Percentiles rank a stretch among this genome's conserved stretches.
phyloP scores from a whole-genome alignment of 2,888 invertebrate genomes.

The Hemithea aestivaria region DNA sequence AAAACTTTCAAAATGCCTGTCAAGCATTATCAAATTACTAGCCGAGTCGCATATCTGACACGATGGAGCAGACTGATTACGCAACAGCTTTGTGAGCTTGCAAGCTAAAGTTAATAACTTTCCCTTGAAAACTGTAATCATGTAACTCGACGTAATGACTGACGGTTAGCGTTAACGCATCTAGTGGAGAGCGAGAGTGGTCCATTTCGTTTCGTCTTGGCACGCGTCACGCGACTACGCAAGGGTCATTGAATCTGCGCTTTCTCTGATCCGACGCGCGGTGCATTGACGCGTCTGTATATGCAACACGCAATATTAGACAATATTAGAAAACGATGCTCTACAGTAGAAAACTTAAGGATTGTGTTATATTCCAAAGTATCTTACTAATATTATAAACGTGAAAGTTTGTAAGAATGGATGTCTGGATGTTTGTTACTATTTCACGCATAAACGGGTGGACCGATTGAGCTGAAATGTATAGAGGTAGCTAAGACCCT shows the following conservation, averaged over 20 bases:
- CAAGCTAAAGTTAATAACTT: constrained; percentile 47
- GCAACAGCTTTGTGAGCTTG: background rate
- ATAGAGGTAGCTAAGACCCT: too few species aligned
- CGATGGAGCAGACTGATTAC: background rate
- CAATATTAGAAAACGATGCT: constrained; percentile 14
- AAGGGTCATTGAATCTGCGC: constrained; percentile 59
- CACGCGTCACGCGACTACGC: constrained; percentile 66
- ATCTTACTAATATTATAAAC: too few species aligned
- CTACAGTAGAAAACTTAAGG: constrained; percentile 7
- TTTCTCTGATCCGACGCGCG: constrained; percentile 43
- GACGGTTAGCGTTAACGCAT: constrained; percentile 49
- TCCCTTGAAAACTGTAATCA: constrained; percentile 62
- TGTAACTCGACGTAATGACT: constrained; percentile 58
- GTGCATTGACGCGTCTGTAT: constrained; percentile 15
- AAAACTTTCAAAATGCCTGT: too few species aligned
- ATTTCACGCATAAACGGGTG: too few species aligned
- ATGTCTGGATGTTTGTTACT: too few species aligned
- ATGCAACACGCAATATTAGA: constrained; percentile 14
- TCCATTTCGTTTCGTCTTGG: constrained; percentile 65
- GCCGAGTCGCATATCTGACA: too few species aligned
- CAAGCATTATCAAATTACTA: too few species aligned
- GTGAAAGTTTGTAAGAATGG: too few species aligned
- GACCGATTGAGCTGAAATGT: too few species aligned
- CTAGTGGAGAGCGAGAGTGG: constrained; percentile 66
- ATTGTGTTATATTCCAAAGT: too few species aligned